Conservation (phyloP, 2,113 vertebrate genomes). For the Otis tarda region DNA sequence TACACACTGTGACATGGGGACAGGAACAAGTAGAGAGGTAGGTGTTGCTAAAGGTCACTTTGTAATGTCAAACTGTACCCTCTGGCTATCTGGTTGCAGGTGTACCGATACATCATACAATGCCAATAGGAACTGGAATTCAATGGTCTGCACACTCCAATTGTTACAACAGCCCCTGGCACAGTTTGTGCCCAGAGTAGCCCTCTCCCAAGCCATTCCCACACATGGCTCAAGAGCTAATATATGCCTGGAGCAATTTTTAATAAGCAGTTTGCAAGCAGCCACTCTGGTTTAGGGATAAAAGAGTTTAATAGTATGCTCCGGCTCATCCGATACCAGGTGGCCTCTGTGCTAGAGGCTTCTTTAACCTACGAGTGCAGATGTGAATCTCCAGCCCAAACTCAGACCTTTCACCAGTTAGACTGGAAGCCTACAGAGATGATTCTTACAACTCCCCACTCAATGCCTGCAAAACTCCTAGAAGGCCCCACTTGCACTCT, state of each 20-base stretch:
- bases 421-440: neutral
- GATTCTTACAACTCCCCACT: neutral
- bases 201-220: neutral
- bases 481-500: neutral
- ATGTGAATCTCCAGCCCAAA: neutral
- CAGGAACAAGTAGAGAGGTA: neutral
- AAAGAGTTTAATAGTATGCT: neutral
- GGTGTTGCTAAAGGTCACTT: neutral
- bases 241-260: neutral
- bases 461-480: neutral
- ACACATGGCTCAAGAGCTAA: neutral
- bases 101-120: neutral
- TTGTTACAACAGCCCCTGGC: neutral
- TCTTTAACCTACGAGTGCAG: neutral
- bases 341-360: neutral
- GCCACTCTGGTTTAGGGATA: neutral
- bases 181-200: neutral
- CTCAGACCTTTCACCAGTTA: neutral
- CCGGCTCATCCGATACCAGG: neutral
- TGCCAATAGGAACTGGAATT: neutral
- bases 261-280: neutral
- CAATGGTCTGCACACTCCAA: neutral
- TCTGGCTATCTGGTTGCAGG: neutral
- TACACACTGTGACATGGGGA: neutral
- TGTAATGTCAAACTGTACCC: neutral